phyloP scores from a whole-genome alignment of 2,113 vertebrate genomes.

The Etia nguti region DNA sequence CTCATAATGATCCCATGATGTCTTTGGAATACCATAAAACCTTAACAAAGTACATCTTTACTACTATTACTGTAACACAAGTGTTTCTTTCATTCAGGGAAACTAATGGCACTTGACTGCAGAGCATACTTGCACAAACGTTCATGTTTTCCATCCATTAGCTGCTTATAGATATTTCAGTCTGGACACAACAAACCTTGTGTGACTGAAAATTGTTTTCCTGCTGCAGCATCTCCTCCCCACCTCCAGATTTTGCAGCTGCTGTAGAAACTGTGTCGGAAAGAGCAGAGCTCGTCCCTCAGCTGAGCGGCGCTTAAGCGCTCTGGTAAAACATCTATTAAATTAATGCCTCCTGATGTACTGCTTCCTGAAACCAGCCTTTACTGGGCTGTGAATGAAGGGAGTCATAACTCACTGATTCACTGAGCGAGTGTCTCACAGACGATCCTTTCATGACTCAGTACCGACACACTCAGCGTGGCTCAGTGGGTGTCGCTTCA shows the following conservation, averaged over 20 bases:
- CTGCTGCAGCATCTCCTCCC: neutral
- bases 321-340: neutral
- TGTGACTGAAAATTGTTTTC: neutral
- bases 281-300: neutral
- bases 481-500: neutral
- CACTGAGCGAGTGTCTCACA: neutral
- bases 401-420: conserved; percentile 3
- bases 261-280: neutral
- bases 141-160: neutral
- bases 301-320: neutral
- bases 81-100: neutral
- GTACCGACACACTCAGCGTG: neutral
- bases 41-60: neutral
- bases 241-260: neutral
- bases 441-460: conserved; percentile 2
- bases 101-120: neutral
- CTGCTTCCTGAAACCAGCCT: conserved; percentile 13
- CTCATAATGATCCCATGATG: neutral
- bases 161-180: neutral
- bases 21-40: neutral
- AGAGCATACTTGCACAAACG: neutral
- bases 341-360: neutral
- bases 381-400: neutral
- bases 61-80: neutral
- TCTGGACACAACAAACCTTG: neutral